Base-by-base conservation (phyloP, 2,888 invertebrate genomes). In the Stenchaetothrips biformis region DNA sequence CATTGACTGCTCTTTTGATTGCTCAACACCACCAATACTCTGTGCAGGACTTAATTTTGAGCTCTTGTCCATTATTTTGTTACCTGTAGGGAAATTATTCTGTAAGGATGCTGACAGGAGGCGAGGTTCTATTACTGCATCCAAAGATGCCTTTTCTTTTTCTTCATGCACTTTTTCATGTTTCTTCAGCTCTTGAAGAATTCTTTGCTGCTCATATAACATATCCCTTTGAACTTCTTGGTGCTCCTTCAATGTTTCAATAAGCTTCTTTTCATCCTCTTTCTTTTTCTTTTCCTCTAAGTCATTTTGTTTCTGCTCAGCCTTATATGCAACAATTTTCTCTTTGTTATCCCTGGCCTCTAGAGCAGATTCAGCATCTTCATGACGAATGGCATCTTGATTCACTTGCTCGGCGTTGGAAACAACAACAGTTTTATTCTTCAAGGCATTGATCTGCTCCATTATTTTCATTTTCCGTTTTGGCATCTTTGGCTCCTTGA, bases 211-310 rank as follows among this genome's bases (percentile, higher is more conserved):
- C 84, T 93, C 91, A 83, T 92, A 89, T 53, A 93, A 88, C 82
- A 93, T 86, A 85, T 92, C 90, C 84, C 91, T 89, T 84, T 92
- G 92, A 84, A 92, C 91, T 85, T 91, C 89, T 81, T 92, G 91
- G 83, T 93, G 92, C 84, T 91, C 90, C 86, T 92, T 91, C 27
- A 93, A 88, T 25, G 91, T 91, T 85, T 91, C 90, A 53, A 92
- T 88, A 13, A 92, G 85, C 83, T 90, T 82, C 67, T 82, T 79
- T 80, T 82, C 80, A 78, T 82, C 81, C 53, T 82, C 82, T 25
- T 80, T 81, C 62, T 81, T 81, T 49, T 80, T 81, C 79, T 77
- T 80, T 21, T 81, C 81, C 77, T 82, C 81, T 27, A 80, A 79
- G 85, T 87, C 87, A 81, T 85, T 85, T 18, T 87, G 87, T 83